A percentile compares a stretch with the other conserved stretches of the same genome.
Evolutionary conservation across 2,888 invertebrate species (phyloP).

Genomic region (Malacosoma neustria): DNA sequence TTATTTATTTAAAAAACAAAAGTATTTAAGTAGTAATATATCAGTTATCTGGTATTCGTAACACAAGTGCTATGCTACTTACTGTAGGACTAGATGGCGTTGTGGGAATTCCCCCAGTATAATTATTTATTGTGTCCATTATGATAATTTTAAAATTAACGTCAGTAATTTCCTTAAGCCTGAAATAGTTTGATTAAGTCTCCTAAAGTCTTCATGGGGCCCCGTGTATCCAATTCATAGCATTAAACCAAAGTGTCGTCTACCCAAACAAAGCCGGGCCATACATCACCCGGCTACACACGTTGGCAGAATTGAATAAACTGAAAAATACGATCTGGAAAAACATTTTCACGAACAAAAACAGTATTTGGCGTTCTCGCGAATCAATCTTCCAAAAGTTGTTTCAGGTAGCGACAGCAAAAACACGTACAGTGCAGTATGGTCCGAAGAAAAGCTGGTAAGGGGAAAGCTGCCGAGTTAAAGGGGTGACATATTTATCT

Average conservation of each 20-base stretch:
- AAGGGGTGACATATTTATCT: constrained; percentile 8
- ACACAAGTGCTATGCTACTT: no score
- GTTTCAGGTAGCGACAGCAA: constrained; percentile 23
- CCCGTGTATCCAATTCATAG: no score
- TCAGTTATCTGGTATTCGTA: no score
- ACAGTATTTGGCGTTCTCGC: constrained; percentile 2
- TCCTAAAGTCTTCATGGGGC: no score
- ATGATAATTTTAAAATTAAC: no score
- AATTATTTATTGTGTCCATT: no score
- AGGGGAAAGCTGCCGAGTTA: constrained; percentile 21
- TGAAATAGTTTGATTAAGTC: no score
- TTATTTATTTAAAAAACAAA: no score
- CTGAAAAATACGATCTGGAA: not conserved
- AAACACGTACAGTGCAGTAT: constrained; percentile 17
- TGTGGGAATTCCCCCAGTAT: no score
- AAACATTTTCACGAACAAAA: not conserved
- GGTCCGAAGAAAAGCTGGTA: constrained; percentile 18
- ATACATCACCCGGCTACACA: not conserved
- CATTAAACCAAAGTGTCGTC: not conserved
- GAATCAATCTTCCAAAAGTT: constrained; percentile 22
- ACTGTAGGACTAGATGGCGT: no score
- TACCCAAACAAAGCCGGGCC: not conserved
- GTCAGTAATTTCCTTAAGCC: no score
- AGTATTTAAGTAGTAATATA: no score
- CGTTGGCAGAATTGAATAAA: not conserved